Evolutionary conservation across 2,797 vertebrate species (phyloP).

Genomic region (Microctenopoma lineatum): DNA sequence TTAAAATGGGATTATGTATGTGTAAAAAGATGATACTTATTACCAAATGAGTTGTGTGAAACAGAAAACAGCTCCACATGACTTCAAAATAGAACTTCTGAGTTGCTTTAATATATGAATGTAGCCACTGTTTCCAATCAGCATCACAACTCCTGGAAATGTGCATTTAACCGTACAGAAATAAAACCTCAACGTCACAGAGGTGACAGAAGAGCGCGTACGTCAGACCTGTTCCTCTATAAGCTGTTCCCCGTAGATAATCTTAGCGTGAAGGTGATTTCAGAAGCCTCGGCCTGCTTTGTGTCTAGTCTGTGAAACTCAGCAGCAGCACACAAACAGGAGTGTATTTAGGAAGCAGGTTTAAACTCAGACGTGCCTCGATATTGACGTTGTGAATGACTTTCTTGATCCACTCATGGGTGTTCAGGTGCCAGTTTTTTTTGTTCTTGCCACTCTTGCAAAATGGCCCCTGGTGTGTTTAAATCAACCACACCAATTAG

Average conservation of each 20-base stretch:
- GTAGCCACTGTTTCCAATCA: neutral
- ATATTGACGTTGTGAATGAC: too few species aligned
- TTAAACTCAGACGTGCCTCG: too few species aligned
- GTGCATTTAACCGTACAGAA: neutral
- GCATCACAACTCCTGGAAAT: neutral
- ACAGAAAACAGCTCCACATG: neutral
- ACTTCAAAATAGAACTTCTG: too few species aligned
- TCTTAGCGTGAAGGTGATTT: slow-evolving; percentile 38
- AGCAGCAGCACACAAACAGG: neutral
- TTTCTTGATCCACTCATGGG: too few species aligned
- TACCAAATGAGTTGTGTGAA: too few species aligned
- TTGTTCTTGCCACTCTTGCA: too few species aligned
- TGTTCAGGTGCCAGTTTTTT: too few species aligned
- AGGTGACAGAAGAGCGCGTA: neutral
- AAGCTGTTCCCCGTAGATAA: slow-evolving; percentile 35
- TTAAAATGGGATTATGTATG: neutral
- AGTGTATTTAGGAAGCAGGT: neutral
- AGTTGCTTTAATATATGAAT: too few species aligned
- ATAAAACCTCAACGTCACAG: neutral
- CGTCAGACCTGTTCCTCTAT: slow-evolving; percentile 20
- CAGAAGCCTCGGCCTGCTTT: slow-evolving; percentile 4
- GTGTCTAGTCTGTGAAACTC: neutral
- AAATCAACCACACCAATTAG: too few species aligned
- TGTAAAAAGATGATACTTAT: neutral
- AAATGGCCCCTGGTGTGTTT: too few species aligned